Evolutionary conservation across 2,797 vertebrate genomes (phyloP).

Genomic region (Diplodus sargus): DNA sequence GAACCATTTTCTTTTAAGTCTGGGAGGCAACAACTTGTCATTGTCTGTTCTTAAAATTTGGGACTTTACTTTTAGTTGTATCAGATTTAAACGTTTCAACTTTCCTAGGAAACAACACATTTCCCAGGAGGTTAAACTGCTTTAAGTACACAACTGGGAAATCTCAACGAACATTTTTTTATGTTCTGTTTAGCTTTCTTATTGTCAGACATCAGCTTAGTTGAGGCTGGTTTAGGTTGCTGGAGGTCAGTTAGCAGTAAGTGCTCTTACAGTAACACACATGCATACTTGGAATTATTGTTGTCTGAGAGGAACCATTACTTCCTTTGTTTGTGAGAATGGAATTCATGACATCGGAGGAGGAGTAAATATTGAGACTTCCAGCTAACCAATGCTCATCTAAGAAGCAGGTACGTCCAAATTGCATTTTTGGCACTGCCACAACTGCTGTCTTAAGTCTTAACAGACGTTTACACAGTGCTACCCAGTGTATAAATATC

Average conservation of each 20-base stretch:
- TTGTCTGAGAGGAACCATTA: slow-evolving; percentile 19
- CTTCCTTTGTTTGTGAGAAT: slow-evolving; percentile 40
- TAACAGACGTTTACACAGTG: not conserved
- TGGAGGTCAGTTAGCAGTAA: slow-evolving; percentile 22
- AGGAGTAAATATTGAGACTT: slow-evolving; percentile 40
- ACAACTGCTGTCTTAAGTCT: slow-evolving; percentile 1
- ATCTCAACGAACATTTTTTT: not conserved
- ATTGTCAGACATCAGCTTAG: slow-evolving; percentile 18
- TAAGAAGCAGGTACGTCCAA: slow-evolving; percentile 5
- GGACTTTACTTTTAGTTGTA: slow-evolving; percentile 1
- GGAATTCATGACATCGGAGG: slow-evolving; percentile 34
- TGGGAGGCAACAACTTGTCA: not conserved
- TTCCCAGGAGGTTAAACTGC: slow-evolving; percentile 17
- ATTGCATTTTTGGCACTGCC: not conserved
- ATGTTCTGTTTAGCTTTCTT: slow-evolving; percentile 26
- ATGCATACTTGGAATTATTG: slow-evolving; percentile 33
- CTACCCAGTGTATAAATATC: not conserved
- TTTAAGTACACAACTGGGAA: slow-evolving; percentile 34
- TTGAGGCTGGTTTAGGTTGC: slow-evolving; percentile 29
- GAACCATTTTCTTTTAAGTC: not conserved
- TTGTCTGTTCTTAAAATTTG: not conserved
- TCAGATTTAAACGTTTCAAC: not conserved
- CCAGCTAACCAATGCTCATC: slow-evolving; percentile 4
- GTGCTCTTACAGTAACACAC: slow-evolving; percentile 19
- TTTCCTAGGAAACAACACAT: not conserved